A percentile compares a stretch with the other conserved stretches of the same genome.
Evolutionary conservation across 2,113 vertebrate genomes (phyloP).

Genomic region (Alethe castanea): DNA sequence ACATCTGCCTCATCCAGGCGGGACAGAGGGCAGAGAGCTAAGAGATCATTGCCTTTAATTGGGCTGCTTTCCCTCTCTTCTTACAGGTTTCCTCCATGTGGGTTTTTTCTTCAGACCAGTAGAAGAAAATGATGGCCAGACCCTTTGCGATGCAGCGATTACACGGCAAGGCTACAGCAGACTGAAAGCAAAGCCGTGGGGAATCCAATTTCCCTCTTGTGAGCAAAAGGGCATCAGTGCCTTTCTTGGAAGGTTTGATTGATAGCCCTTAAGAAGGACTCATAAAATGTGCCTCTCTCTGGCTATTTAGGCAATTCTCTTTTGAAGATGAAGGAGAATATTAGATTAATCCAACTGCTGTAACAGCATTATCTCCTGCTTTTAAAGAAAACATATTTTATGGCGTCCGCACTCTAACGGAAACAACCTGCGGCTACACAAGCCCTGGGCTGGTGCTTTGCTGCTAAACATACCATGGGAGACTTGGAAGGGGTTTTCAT

Average conservation of each 20-base stretch:
- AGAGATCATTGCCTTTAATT: constrained; percentile 36
- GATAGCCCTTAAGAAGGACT: constrained; percentile 26
- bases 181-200: constrained; percentile 18
- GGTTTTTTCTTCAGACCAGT: not conserved
- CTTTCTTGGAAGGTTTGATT: constrained; percentile 30
- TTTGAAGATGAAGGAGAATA: constrained; percentile 40
- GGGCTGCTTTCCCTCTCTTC: not conserved
- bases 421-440: not conserved
- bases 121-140: not conserved
- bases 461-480: not conserved
- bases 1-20: not conserved
- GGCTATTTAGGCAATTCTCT: constrained; percentile 53
- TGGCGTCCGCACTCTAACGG: accelerated
- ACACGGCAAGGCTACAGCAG: not conserved
- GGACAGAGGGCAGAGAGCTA: not conserved
- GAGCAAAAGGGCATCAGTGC: constrained; percentile 25
- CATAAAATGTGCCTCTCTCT: constrained; percentile 25
- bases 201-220: constrained; percentile 16
- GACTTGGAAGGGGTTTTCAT: not conserved
- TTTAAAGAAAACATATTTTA: constrained; percentile 36
- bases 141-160: not conserved
- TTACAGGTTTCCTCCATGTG: not conserved
- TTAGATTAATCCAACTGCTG: constrained; percentile 53
- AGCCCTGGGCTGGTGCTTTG: not conserved
- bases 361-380: constrained; percentile 30